Base-by-base conservation (phyloP, 2,113 vertebrate species). In the Bombycilla garrulus region DNA sequence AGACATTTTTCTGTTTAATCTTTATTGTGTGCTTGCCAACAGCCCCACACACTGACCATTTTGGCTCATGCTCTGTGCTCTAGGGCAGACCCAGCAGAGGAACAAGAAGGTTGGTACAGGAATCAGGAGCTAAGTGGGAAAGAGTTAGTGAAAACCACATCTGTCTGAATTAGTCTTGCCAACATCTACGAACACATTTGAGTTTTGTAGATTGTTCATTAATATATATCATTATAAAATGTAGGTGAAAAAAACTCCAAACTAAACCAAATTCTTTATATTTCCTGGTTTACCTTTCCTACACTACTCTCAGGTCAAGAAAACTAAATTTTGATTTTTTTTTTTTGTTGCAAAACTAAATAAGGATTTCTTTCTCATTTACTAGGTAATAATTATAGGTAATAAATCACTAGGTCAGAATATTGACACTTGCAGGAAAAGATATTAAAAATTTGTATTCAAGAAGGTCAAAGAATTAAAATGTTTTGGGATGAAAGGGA, bases 181-280 rank as follows among this genome's bases (percentile, higher is more conserved):
- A 64, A 40, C 33, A 38, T 54, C 60, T 36, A 71, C 61, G 40
- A 51, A 42, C 11, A 62, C 2, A 20, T 45, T 20, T 48, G 24
- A 3, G 15, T 83, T 82, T n/a, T 84, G 24, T 11, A 71, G 24
- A 42, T 22, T 5, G 4, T n/a, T 53, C 1, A 4, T 44, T 62
- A 54, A 26, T 20, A 11, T 15, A 15, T 70, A 57, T 15, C 1
- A 33, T 48, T 71, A 35, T 16, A 66, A 67, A 87, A 67, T 29
- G 4, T 33, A 24, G 18, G 23, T 31, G 1, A 11, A 9, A 8
- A 18, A 19, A 5, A 0, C 0, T 5, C 6, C 17, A 40, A 20
- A 29, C 9, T 10, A 29, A 58, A 28, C 4, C 10, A 50, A 51
- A 33, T 36, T 48, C 12, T 38, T 50, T 42, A 7, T 16, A 6